These are phyloP conservation scores for Leptestheria dahalacensis DNA, from an alignment of 1,140 invertebrate species.

Conservation along the genomic window DNA sequence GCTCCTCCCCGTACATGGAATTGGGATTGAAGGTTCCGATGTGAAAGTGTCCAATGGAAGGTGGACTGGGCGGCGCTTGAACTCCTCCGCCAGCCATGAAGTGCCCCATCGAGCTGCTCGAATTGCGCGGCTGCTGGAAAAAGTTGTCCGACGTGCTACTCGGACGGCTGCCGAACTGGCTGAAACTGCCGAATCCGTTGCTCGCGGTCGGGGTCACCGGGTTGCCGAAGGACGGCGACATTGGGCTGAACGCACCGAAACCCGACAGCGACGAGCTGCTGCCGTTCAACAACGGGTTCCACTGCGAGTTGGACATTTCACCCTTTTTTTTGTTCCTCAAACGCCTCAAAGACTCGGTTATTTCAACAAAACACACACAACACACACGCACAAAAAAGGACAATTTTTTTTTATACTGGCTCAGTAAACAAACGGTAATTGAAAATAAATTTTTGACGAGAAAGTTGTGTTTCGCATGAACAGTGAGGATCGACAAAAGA, in stretches of 20 bases:
- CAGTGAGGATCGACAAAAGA: constrained; percentile 3
- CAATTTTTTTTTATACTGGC: neutral
- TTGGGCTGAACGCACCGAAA: neutral
- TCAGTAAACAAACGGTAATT: constrained; percentile 4
- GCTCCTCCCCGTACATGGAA: constrained; percentile 6
- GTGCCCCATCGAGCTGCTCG: constrained; percentile 8
- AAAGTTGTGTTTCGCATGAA: constrained; percentile 8
- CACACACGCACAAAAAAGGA: neutral
- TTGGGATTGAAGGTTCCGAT: constrained; percentile 15
- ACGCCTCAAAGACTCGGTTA: neutral
- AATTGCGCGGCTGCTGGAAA: constrained; percentile 15
- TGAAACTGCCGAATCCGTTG: constrained; percentile 7
- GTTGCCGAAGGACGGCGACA: neutral
- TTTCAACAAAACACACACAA: neutral
- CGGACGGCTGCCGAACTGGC: neutral
- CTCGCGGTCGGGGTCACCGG: neutral
- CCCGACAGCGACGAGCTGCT: neutral
- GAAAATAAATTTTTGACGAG: constrained; percentile 1
- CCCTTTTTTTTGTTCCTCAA: too few species aligned
- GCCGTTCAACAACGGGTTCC: constrained; percentile 5
- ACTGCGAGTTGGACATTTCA: constrained; percentile 8
- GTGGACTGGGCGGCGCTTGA: neutral
- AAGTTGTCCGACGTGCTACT: neutral
- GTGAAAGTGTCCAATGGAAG: constrained; percentile 9
- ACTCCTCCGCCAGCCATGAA: neutral